Base-by-base conservation (phyloP, 23 tunicate species). In the Oikopleura dioica region DNA sequence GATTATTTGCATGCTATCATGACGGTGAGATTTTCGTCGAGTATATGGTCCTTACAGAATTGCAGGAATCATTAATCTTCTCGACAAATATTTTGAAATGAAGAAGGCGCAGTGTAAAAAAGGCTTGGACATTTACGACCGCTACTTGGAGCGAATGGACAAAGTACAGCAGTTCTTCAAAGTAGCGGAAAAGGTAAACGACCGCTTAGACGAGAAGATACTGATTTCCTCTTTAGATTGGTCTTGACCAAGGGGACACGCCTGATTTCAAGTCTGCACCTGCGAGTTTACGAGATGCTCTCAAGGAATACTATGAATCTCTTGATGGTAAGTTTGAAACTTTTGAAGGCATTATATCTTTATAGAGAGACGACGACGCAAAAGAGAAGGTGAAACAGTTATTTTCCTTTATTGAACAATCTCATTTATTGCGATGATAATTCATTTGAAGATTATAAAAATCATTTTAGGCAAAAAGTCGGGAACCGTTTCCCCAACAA, bases 231-330 rank as follows among this genome's bases (percentile, higher is more conserved):
- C 33, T 63, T 63, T 28, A 63, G 72, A 95, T 94, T 35, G 99
- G 99, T 31, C 83, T 94, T 69, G 99, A 94, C 37, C 86, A 94
- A 81, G 99, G 99, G 23, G 99, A 94, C 38, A 94, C 86, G 75
- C 99, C 99, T 1, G 99, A 94, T 83, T 85, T 94, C 36, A 94
- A 95, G 24, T 85, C 76, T 37, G 99, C 99, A 55, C 99, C 99
- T 5, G 83, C 68, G 68, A 94, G 99, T 79, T 68, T 94, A 9
- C 76, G 86, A 5, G 99, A 94, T 83, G 99, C 99, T 1, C 75
- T 94, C 28, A 85, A 86, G 59, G 95, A 94, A 69, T 95, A 94
- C 79, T 63, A 81, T 36, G 89, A 87, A 29, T 36, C 79, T 35
- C 28, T 94, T 69, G 99, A 94, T 35, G 95, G 95, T 12, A 94